Percentiles rank a stretch among this genome's conserved stretches.
These are phyloP conservation scores for Hemichromis elongatus DNA, from an alignment of 2,113 vertebrate genomes.

Conservation along the genomic window DNA sequence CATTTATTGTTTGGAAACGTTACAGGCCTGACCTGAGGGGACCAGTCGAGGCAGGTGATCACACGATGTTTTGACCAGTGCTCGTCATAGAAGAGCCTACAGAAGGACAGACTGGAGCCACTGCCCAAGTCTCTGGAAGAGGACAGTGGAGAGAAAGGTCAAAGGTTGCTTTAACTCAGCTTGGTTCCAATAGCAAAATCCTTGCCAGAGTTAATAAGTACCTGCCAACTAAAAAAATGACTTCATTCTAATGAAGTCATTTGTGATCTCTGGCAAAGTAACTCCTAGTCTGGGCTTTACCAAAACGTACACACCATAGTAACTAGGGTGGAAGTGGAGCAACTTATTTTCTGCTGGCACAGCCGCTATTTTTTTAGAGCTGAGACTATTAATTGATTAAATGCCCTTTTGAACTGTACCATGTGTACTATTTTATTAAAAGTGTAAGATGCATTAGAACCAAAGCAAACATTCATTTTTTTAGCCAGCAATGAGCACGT, in stretches of 20 bases:
- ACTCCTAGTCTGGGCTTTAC: background rate
- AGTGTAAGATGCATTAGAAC: background rate
- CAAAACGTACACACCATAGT: background rate
- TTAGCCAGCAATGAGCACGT: background rate
- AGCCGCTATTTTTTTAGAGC: background rate
- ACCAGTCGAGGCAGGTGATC: conserved; percentile 96
- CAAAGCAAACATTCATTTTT: background rate
- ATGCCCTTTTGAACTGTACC: background rate
- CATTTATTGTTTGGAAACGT: background rate
- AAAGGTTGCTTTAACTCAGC: background rate
- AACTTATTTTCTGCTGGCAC: background rate
- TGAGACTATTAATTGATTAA: background rate
- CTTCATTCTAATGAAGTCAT: background rate
- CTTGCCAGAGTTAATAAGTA: background rate
- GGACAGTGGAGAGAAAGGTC: background rate
- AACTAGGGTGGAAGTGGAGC: background rate
- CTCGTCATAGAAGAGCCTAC: conserved; percentile 92
- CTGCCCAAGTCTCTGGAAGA: conserved; percentile 83
- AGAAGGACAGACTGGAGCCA: conserved; percentile 90
- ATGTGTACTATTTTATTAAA: background rate
- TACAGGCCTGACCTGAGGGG: conserved; percentile 81
- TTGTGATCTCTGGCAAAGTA: background rate
- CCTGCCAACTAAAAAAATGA: background rate
- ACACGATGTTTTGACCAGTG: conserved; percentile 98
- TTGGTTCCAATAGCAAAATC: background rate